Evolutionary conservation across 2,797 vertebrate species (phyloP).

Genomic region (Eulemur mongoz): DNA sequence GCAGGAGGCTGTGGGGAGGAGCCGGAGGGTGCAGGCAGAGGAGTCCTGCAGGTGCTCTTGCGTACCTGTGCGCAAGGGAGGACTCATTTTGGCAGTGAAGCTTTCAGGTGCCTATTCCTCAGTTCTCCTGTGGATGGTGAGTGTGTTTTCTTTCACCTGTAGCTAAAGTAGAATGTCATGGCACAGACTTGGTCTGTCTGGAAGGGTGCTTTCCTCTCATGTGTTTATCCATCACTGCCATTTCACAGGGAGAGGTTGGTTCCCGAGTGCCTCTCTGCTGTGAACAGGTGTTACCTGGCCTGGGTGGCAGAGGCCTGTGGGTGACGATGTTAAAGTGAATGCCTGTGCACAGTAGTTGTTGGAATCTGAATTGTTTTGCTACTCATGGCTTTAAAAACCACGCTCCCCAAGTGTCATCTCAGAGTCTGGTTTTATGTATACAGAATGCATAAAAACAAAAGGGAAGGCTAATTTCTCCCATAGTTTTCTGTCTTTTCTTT

Average conservation of each 20-base stretch:
- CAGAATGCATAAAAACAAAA: neutral
- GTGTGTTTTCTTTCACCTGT: neutral
- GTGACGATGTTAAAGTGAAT: neutral
- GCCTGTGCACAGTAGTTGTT: rapidly evolving
- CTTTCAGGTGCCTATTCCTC: neutral
- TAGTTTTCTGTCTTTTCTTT: neutral
- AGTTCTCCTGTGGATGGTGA: neutral
- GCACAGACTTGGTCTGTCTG: neutral
- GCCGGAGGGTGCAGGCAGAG: rapidly evolving
- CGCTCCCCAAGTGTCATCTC: neutral
- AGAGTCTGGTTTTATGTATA: neutral
- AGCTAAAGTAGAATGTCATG: neutral
- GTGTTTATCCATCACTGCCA: rapidly evolving
- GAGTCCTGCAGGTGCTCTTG: neutral
- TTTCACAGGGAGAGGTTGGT: neutral
- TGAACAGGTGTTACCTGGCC: neutral
- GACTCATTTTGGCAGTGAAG: neutral
- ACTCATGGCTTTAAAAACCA: neutral
- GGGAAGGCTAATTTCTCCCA: neutral
- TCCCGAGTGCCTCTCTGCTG: neutral
- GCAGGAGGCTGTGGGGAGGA: neutral
- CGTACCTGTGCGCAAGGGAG: no score
- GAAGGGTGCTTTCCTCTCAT: neutral
- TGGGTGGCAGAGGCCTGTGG: neutral
- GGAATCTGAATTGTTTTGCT: neutral